Percentiles rank a stretch among this genome's conserved stretches.
phyloP scores from a whole-genome alignment of 2,113 vertebrate species.

The Eudyptes chrysolophus region DNA sequence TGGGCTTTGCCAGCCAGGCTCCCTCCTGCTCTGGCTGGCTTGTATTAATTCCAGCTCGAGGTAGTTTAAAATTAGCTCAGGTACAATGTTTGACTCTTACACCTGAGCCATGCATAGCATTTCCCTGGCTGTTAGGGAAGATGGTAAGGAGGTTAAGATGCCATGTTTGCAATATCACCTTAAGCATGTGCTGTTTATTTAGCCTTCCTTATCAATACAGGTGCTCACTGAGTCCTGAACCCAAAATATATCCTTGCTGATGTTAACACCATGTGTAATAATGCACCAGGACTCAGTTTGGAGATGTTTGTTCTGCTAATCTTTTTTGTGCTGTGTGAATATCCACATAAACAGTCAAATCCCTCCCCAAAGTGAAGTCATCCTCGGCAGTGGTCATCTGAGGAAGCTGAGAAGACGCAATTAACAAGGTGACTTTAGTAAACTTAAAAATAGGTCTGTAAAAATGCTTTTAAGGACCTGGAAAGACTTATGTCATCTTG shows the following conservation, averaged over 20 bases:
- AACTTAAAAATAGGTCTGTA: conserved; percentile 3
- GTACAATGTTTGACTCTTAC: background rate
- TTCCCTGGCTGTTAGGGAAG: background rate
- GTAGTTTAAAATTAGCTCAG: background rate
- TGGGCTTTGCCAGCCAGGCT: background rate
- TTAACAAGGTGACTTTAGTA: conserved; percentile 44
- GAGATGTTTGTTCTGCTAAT: background rate
- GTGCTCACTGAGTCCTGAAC: background rate
- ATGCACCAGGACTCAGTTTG: background rate
- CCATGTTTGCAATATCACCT: background rate
- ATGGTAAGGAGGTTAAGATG: background rate
- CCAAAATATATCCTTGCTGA: background rate
- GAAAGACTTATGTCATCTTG: conserved; percentile 34
- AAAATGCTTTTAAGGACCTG: conserved; percentile 29
- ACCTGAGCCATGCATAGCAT: background rate
- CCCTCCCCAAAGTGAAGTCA: background rate
- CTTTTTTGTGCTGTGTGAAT: background rate
- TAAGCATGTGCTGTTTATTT: background rate
- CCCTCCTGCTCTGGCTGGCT: background rate
- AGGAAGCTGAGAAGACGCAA: background rate
- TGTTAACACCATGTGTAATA: background rate
- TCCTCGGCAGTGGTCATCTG: background rate
- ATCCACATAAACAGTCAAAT: background rate
- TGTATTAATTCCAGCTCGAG: background rate
- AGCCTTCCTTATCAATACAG: background rate